Evolutionary conservation across 2,113 vertebrate genomes (phyloP), one percentile per base, ranked within the genome.

Genomic region (Pandion haliaetus): DNA sequence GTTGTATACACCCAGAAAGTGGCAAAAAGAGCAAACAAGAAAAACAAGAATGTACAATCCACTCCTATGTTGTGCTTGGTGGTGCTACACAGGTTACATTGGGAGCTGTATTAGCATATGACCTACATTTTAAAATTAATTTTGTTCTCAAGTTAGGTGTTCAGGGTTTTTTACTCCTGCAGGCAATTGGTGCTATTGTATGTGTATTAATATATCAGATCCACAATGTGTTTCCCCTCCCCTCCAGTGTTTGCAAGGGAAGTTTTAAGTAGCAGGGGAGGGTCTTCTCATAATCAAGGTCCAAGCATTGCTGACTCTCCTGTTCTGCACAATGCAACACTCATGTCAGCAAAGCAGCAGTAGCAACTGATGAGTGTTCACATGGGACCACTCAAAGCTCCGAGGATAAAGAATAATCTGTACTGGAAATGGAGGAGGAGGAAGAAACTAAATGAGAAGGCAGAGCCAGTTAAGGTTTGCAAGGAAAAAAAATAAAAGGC

Each of bases 81-180:
- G 57, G 44, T 95, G 83, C 62, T 90, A 80, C 59, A 72, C 86
- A 77, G 93, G 93, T 97, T 95, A 95, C 66, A 29, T 14, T 90
- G 91, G 91, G 86, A 97, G 42, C 78, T 4, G 17, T 49, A 95
- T 97, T 97, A 97, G 83, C 96, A 95, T 97, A 96, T 83, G 97
- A 95, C 96, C 97, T 97, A 97, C 89, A 94, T 97, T 97, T 95
- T 89, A 14, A 93, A 95, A 97, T 94, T 82, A 94, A 95, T 97
- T 97, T 96, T 86, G 72, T 87, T 96, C 95, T 96, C 93, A 80
- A 89, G 89, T 96, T 95, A 91, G 91, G 84, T 95, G 84, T 91
- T 96, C 73, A 62, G 91, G 69, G 24, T 57, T 93, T 86, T 88
- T 70, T 19, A n/a, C 58, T 95, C 84, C 94, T 95, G 80, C 62